These are phyloP conservation scores for Paradoxurus hermaphroditus DNA, from an alignment of 2,113 vertebrate genomes.

Conservation along the genomic window DNA sequence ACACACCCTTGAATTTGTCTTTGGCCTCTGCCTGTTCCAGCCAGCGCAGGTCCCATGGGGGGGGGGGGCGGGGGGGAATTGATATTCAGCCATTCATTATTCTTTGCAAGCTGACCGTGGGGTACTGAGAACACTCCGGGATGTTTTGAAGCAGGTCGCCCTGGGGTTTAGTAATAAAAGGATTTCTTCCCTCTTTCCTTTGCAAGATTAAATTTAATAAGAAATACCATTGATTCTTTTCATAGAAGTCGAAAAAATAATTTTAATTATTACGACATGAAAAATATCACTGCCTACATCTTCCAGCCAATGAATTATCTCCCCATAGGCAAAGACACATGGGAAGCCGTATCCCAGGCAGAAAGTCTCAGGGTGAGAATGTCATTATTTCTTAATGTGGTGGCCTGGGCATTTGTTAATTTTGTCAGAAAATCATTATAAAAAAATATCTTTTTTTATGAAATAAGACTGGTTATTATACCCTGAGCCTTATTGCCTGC, in stretches of 20 bases:
- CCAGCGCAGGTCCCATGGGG: rapidly evolving
- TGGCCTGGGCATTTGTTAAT: constrained; percentile 36
- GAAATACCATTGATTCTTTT: constrained; percentile 34
- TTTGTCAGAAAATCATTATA: constrained; percentile 53
- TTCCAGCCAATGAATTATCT: constrained; percentile 14
- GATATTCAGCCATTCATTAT: neutral
- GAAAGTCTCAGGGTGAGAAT: neutral
- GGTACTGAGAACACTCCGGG: neutral
- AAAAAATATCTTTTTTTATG: constrained; percentile 42
- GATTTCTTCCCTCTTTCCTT: neutral
- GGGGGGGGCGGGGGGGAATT: no score
- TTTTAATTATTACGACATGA: constrained; percentile 53
- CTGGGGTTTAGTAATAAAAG: neutral
- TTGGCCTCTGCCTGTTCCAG: neutral
- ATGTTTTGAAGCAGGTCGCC: neutral
- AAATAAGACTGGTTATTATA: neutral
- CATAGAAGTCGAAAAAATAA: neutral
- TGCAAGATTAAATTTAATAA: constrained; percentile 29
- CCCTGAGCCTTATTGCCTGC: neutral
- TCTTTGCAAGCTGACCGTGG: neutral
- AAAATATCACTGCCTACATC: constrained; percentile 9
- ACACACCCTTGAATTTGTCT: neutral
- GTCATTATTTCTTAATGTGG: constrained; percentile 37
- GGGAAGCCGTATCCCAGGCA: neutral
- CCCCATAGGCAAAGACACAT: neutral